Percentiles rank a stretch among this genome's conserved stretches.
Conservation (phyloP, 2,797 vertebrate genomes). For the Cyprinodon diabolis region DNA sequence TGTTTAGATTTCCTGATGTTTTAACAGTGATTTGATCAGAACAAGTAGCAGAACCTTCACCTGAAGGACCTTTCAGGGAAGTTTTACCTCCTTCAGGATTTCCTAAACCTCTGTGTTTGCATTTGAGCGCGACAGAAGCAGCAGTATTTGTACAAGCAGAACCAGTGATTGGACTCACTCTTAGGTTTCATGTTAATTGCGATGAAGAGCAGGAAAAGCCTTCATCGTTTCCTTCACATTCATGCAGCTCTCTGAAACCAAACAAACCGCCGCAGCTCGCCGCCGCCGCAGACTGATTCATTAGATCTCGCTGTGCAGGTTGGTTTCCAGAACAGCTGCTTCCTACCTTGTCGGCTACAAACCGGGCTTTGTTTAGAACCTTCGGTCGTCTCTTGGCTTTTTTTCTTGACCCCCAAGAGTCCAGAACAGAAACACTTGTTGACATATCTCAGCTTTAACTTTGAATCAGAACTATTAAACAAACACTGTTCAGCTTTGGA, state of each 20-base stretch:
- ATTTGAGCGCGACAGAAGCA: conserved; percentile 21
- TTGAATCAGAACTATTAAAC: too few relatives aligned
- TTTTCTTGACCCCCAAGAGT: not conserved
- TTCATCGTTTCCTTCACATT: conserved; percentile 43
- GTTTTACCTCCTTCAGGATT: not conserved
- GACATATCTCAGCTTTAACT: too few relatives aligned
- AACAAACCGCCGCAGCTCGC: not conserved
- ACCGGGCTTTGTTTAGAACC: not conserved
- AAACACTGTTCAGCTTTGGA: too few relatives aligned
- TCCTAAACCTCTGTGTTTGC: not conserved
- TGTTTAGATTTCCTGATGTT: too few relatives aligned
- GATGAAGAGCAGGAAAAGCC: conserved; percentile 52
- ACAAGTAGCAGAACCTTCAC: too few relatives aligned
- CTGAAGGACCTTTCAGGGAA: too few relatives aligned
- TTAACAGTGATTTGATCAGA: too few relatives aligned
- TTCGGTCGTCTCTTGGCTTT: not conserved
- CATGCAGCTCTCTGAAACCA: conserved; percentile 5
- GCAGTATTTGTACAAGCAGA: conserved; percentile 31
- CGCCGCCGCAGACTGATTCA: not conserved
- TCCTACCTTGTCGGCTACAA: not conserved
- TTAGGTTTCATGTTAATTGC: conserved; percentile 59
- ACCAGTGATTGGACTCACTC: conserved; percentile 46
- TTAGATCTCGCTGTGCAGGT: too few relatives aligned
- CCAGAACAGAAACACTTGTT: too few relatives aligned
- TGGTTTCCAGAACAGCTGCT: too few relatives aligned